Conservation (phyloP, 2,797 vertebrate genomes). For the Cyprinella venusta region DNA sequence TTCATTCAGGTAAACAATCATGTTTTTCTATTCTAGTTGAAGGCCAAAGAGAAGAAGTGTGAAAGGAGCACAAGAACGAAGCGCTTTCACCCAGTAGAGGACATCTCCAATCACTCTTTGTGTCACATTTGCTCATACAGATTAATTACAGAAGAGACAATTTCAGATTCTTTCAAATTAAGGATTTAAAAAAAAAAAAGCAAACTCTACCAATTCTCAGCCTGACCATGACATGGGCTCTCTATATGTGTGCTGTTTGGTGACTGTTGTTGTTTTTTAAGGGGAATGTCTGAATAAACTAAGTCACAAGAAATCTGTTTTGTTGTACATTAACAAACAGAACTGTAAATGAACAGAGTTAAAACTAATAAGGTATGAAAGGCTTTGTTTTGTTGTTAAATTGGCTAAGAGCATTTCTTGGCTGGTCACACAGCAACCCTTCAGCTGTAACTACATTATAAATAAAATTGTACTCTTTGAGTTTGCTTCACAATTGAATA, state of each 20-base stretch:
- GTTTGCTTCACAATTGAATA: not conserved
- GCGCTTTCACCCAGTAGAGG: not conserved
- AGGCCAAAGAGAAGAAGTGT: slow-evolving; percentile 2
- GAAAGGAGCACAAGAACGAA: not conserved
- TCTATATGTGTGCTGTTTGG: not conserved
- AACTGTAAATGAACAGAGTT: not conserved
- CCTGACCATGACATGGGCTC: not conserved
- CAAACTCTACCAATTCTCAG: not conserved
- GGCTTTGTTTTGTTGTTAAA: not conserved
- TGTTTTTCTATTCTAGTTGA: not conserved
- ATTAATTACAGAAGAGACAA: not conserved
- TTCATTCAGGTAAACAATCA: slow-evolving; percentile 1
- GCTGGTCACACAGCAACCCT: not conserved
- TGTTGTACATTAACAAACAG: not conserved
- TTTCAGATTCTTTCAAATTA: not conserved
- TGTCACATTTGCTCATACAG: not conserved
- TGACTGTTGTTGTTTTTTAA: not conserved
- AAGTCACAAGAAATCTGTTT: not conserved
- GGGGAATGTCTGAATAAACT: not conserved
- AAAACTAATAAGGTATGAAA: not conserved
- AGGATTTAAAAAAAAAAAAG: not conserved
- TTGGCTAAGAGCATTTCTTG: not conserved
- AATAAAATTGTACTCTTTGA: not conserved
- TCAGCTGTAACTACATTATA: not conserved
- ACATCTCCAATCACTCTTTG: not conserved